Evolutionary conservation across 2,113 vertebrate species (phyloP), one percentile per base, ranked within the genome.

Genomic region (Columba livia): DNA sequence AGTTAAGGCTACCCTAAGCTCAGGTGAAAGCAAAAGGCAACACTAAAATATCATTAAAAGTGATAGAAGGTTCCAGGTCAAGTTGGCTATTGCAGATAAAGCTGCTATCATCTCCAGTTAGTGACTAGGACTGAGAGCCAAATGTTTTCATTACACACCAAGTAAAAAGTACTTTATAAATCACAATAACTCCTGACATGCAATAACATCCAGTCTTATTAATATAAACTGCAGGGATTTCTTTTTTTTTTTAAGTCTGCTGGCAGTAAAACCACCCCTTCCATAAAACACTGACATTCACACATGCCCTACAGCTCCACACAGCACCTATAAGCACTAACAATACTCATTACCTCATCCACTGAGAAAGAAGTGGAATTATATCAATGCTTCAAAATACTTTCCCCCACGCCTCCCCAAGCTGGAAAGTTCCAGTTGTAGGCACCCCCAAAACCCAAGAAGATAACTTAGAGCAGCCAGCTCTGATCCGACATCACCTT

Each of bases 141-240:
- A 96, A 89, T 73, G 81, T 96, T 98, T 97, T 97, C 94, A 98
- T 98, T 96, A 96, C 93, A 93, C 32, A 93, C 95, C 90, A 72
- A n/a, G 48, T 89, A 80, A 56, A 58, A 96, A 97, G 69, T 77
- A 97, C 97, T 97, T 97, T 97, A 97, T 98, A 98, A 98, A 98
- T 98, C 97, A 98, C 93, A 88, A 31, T 95, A 97, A 97, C 88
- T 95, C 75, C 78, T 98, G 97, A 97, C 97, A 97, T 8, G 79
- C 95, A 98, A 97, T 98, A 98, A 98, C 88, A 97, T 92, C 94
- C 78, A 92, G 79, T 79, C 95, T 97, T 98, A 97, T 97, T 98
- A 98, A 97, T 97, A 97, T 90, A 96, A 98, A 96, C 89, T 90
- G 88, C 77, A 77, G 79, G 81, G 69, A 92, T 87, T 93, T 96